Percentiles rank a stretch among this genome's conserved stretches.
These are phyloP conservation scores for Clamator glandarius DNA, from an alignment of 2,797 vertebrate genomes.

Conservation along the genomic window DNA sequence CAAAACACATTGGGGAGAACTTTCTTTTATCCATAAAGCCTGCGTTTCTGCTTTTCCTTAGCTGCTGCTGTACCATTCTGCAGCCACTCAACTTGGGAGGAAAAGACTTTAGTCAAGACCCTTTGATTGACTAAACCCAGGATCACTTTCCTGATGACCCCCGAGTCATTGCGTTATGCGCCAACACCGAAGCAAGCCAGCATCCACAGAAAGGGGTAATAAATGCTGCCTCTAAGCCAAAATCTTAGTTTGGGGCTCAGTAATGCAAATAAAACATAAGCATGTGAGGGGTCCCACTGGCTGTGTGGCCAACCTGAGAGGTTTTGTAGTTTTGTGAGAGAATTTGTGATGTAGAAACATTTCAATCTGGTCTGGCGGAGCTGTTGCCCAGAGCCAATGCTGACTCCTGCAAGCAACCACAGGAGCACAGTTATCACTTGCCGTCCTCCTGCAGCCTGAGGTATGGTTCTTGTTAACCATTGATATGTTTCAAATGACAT, in stretches of 20 bases:
- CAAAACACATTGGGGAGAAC: conserved; percentile 20
- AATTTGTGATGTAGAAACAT: not conserved
- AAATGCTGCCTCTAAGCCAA: not conserved
- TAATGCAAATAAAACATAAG: not conserved
- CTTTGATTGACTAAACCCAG: not conserved
- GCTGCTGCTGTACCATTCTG: not conserved
- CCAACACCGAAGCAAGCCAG: not conserved
- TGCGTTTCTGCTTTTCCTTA: not conserved
- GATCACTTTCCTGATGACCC: not conserved
- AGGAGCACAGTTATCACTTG: not conserved
- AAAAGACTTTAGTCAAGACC: not conserved
- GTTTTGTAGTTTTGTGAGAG: not conserved
- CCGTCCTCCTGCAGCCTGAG: not conserved
- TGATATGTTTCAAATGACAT: not conserved
- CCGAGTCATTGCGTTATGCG: not conserved
- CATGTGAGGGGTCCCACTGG: not conserved
- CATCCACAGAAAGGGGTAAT: not conserved
- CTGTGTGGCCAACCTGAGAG: not conserved
- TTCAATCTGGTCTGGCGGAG: not conserved
- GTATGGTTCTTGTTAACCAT: not conserved
- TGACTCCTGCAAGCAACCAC: not conserved
- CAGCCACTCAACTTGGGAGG: not conserved
- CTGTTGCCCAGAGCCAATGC: not conserved
- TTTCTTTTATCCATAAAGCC: conserved; percentile 24
- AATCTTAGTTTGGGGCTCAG: not conserved